Evolutionary conservation across 2,113 vertebrate genomes (phyloP), one percentile per base, ranked within the genome.

Genomic region (Heterotis niloticus): DNA sequence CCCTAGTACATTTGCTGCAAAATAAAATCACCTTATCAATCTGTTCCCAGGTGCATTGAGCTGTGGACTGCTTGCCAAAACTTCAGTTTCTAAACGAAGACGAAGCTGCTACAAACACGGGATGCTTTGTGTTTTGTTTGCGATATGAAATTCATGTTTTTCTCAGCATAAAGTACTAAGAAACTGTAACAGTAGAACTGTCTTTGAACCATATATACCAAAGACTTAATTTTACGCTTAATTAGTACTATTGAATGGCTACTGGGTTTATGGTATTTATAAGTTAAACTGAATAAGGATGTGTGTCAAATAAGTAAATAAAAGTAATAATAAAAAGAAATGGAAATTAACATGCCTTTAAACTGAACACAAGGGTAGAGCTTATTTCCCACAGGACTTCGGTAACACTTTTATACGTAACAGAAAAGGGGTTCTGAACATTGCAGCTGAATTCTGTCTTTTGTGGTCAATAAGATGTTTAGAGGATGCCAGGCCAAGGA

Each of bases 181-280:
- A 10, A 59, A 20, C 70, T 51, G 51, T 59, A 29, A 57, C 16
- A 54, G 23, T 13, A 10, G 52, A 14, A 51, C 34, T 16, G 34
- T 54, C 69, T 51, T 72, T 72, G 69, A 72, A 72, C 69, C 51
- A 20, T 51, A 51, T 52, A 18, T 72, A 34, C 10, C 14, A 34
- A 72, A 51, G 69, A 72, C 69, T 72, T 72, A 51, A 34, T 72
- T 72, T 62, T 62, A 62, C 3, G 59, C 3, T 62, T 13, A 20
- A 34, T 72, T 72, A 34, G 20, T 51, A 72, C 51, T 54, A 51
- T 72, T 72, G 54, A 10, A 11, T 72, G 23, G 54, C 69, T 54
- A 51, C 34, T 14, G 20, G 16, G 34, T 54, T n/a, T 72, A 72
- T 44, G 34, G 34, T 7, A 44, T 44, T 44, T 44, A 20, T 62